Percentiles rank a stretch among this genome's conserved stretches.
These are phyloP conservation scores for Plodia interpunctella DNA, from an alignment of 1,140 invertebrate species.

Conservation along the genomic window DNA sequence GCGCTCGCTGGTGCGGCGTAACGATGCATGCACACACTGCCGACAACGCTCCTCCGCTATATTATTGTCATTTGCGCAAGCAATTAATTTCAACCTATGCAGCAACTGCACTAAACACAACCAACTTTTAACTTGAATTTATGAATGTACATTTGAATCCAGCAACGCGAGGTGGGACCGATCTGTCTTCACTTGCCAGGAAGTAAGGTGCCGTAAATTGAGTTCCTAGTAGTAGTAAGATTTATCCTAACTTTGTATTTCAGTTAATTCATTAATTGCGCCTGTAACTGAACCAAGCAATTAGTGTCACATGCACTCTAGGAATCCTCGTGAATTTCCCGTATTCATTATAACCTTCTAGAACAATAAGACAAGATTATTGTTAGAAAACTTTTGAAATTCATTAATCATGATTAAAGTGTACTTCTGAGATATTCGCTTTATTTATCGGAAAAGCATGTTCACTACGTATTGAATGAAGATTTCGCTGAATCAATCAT, in stretches of 20 bases:
- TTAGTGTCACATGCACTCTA: not conserved
- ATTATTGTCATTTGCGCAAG: slow-evolving; percentile 6
- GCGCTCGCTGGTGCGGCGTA: slow-evolving; percentile 11
- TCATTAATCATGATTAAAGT: not conserved
- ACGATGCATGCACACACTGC: not conserved
- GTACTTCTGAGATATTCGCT: too few species aligned
- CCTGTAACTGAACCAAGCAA: not conserved
- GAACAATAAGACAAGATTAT: not conserved
- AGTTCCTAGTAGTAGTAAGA: not conserved
- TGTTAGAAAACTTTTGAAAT: not conserved
- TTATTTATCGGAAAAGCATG: too few species aligned
- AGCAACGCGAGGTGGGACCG: not conserved
- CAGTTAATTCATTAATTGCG: too few species aligned
- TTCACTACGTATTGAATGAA: not conserved
- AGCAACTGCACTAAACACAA: not conserved
- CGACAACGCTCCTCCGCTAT: slow-evolving; percentile 7
- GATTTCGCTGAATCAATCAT: not conserved
- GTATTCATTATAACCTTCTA: not conserved
- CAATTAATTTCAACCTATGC: slow-evolving; percentile 8
- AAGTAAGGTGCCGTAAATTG: not conserved
- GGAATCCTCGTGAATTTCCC: not conserved
- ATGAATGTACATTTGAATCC: slow-evolving; percentile 3
- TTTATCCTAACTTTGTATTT: not conserved
- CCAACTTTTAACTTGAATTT: slow-evolving; percentile 6
- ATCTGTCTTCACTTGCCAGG: slow-evolving; percentile 1